Percentiles rank a stretch among this genome's conserved stretches.
phyloP scores from a whole-genome alignment of 2,797 vertebrate species.

The Adrianichthys oophorus region DNA sequence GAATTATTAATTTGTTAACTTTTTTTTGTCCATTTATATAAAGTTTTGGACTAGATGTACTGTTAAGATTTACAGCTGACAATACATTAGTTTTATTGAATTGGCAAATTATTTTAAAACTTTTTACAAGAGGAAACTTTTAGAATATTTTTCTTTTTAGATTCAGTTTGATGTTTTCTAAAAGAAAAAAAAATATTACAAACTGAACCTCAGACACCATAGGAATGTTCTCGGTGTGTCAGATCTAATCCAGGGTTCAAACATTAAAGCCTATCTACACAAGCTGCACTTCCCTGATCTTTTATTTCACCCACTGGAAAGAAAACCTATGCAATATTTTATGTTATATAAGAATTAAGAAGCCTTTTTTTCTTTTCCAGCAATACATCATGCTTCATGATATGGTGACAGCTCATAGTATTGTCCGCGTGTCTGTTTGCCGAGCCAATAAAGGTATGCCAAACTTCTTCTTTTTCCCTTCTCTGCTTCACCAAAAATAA shows the following conservation, averaged over 20 bases:
- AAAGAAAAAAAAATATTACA: too few species aligned
- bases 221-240: background rate
- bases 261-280: slow-evolving; percentile 10
- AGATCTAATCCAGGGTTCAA: slow-evolving; percentile 20
- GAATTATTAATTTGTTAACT: too few species aligned
- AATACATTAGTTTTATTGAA: too few species aligned
- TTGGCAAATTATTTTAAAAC: too few species aligned
- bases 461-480: background rate
- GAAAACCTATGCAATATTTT: slow-evolving; percentile 15
- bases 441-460: slow-evolving; percentile 87
- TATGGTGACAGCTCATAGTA: slow-evolving; percentile 97
- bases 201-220: background rate
- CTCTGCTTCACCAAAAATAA: background rate
- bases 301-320: slow-evolving; percentile 5
- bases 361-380: slow-evolving; percentile 65
- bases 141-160: too few species aligned
- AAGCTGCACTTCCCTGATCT: slow-evolving; percentile 14
- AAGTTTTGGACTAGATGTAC: too few species aligned
- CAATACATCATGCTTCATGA: slow-evolving; percentile 98
- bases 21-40: too few species aligned
- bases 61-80: too few species aligned
- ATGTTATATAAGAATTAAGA: slow-evolving; percentile 4
- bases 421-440: slow-evolving; percentile 93
- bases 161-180: too few species aligned
- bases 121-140: too few species aligned